Conservation (phyloP, 2,888 invertebrate genomes). For the Cryptus viduatorius region DNA sequence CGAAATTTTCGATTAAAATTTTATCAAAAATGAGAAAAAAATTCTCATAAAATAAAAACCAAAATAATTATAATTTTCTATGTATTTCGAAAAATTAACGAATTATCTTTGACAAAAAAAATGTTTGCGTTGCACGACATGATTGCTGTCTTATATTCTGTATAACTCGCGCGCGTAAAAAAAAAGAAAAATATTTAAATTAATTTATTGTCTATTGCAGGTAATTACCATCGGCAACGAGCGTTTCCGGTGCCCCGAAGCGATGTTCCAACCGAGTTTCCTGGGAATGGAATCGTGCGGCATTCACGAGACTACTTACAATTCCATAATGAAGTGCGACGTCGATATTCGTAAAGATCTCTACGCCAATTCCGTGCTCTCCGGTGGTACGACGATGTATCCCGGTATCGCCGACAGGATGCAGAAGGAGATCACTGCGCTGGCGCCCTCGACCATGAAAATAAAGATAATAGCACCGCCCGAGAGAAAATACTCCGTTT, state of each 20-base stretch:
- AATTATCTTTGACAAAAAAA: no score
- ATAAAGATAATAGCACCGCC: conserved; percentile 86
- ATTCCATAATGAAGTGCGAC: conserved; percentile 88
- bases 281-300: conserved; percentile 87
- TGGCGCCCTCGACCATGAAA: conserved; percentile 86
- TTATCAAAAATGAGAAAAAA: no score
- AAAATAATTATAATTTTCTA: no score
- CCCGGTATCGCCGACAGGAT: conserved; percentile 86
- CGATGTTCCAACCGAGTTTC: conserved; percentile 86
- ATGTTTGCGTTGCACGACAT: no score
- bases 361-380: conserved; percentile 87
- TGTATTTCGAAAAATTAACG: no score
- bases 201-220: conserved; percentile 73
- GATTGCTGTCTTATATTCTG: neutral
- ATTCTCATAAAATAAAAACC: no score
- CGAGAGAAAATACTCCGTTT: conserved; percentile 86
- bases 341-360: conserved; percentile 87
- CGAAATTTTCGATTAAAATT: no score
- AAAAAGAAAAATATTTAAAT: neutral
- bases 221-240: conserved; percentile 86
- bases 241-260: conserved; percentile 86
- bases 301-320: conserved; percentile 87
- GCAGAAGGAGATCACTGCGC: conserved; percentile 86
- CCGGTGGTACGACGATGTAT: conserved; percentile 87
- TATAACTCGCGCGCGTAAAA: neutral